phyloP scores from a whole-genome alignment of 2,888 invertebrate genomes.

The Eupithecia vulgata region DNA sequence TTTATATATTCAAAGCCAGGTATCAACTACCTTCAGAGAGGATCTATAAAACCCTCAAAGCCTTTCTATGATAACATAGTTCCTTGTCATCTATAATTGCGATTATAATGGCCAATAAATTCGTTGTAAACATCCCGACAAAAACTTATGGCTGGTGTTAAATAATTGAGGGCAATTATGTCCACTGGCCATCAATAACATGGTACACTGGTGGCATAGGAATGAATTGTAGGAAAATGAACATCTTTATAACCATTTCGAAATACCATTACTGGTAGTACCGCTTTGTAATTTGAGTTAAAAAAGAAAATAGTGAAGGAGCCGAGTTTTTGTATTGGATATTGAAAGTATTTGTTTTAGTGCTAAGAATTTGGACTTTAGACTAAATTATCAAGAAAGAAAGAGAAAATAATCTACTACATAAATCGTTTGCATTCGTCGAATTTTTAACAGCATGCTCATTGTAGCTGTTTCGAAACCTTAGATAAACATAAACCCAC shows the following conservation, averaged over 20 bases:
- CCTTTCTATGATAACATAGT: background rate
- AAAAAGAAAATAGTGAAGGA: constrained; percentile 50
- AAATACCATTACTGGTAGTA: constrained; percentile 38
- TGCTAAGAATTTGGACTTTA: no score
- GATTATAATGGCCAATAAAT: constrained; percentile 44
- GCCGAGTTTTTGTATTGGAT: background rate
- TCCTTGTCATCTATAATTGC: constrained; percentile 30
- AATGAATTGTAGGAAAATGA: constrained; percentile 44
- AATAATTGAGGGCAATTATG: constrained; percentile 53
- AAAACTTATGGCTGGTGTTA: constrained; percentile 56
- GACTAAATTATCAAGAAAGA: no score
- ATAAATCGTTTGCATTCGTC: no score
- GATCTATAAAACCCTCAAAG: background rate
- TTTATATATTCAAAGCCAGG: no score
- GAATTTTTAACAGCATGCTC: no score
- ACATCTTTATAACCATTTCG: constrained; percentile 39
- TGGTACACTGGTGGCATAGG: constrained; percentile 44
- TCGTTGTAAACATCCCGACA: constrained; percentile 43
- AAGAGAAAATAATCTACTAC: no score
- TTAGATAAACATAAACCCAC: no score
- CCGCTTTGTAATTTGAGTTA: constrained; percentile 37
- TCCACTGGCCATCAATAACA: constrained; percentile 46
- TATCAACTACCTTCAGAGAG: background rate
- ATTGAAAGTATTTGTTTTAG: no score
- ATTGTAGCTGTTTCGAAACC: no score